Evolutionary conservation across 2,888 invertebrate genomes (phyloP).

Genomic region (Xanthorhoe designata): DNA sequence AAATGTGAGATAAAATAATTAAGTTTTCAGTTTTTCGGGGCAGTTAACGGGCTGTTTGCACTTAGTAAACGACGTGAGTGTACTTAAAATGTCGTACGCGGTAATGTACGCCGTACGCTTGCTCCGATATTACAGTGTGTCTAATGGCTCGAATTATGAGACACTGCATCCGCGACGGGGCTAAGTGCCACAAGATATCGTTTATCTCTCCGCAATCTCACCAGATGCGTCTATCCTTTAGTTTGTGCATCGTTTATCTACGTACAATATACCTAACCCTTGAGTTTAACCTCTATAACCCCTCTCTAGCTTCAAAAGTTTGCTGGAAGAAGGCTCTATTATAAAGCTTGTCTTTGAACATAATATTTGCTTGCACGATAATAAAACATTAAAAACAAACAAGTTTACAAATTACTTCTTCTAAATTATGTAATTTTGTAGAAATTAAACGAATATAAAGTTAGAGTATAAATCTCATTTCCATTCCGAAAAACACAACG

Average conservation of each 20-base stretch:
- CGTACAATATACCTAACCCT: not conserved
- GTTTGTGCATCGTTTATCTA: slow-evolving; percentile 2
- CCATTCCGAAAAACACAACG: slow-evolving; percentile 9
- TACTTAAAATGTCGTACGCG: slow-evolving; percentile 49
- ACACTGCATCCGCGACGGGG: slow-evolving; percentile 51
- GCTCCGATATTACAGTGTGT: slow-evolving; percentile 58
- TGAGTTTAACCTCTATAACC: not conserved
- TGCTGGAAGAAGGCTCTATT: no score
- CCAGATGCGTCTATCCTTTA: slow-evolving; percentile 16
- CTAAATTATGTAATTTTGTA: no score
- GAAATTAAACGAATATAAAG: no score
- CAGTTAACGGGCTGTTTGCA: slow-evolving; percentile 34
- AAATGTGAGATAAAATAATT: slow-evolving; percentile 44
- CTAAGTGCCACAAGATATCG: slow-evolving; percentile 43
- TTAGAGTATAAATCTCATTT: not conserved
- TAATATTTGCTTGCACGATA: no score
- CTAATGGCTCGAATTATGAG: slow-evolving; percentile 52
- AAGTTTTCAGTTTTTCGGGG: slow-evolving; percentile 29
- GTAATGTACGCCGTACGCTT: slow-evolving; percentile 41
- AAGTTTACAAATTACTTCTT: no score
- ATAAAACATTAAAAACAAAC: no score
- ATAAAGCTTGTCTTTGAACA: no score
- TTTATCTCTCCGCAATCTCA: slow-evolving; percentile 42
- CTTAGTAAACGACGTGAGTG: slow-evolving; percentile 40
- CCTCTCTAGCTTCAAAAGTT: not conserved